These are phyloP conservation scores for Pyrgus malvae DNA, from an alignment of 2,888 invertebrate genomes.

Conservation along the genomic window DNA sequence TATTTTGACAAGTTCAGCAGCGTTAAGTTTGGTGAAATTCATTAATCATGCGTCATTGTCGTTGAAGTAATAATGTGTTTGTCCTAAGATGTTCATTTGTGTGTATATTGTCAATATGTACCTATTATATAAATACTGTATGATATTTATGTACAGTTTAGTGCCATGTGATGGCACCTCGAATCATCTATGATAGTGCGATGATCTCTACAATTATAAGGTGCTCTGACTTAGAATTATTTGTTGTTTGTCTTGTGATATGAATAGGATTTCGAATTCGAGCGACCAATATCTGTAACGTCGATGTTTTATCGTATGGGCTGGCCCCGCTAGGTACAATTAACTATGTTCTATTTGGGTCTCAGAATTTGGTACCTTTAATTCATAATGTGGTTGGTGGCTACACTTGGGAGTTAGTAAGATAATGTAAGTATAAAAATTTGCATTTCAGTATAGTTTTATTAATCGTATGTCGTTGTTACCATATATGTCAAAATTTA, in stretches of 20 bases:
- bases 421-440: conserved; percentile 44
- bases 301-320: conserved; percentile 64
- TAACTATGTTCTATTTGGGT: conserved; percentile 35
- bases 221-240: conserved; percentile 80
- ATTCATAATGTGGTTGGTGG: conserved; percentile 26
- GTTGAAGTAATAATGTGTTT: conserved; percentile 46
- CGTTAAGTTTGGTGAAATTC: conserved; percentile 19
- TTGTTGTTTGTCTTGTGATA: conserved; percentile 75
- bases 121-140: conserved; percentile 64
- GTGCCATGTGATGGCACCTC: conserved; percentile 73
- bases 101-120: conserved; percentile 75
- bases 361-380: conserved; percentile 24
- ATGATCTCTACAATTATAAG: conserved; percentile 83
- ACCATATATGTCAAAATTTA: conserved; percentile 46
- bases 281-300: conserved; percentile 72
- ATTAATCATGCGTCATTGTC: neutral
- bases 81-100: conserved; percentile 51
- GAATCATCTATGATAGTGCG: conserved; percentile 65
- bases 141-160: conserved; percentile 71
- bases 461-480: conserved; percentile 59
- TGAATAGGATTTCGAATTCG: conserved; percentile 64
- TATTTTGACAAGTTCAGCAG: neutral
- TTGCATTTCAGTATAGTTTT: conserved; percentile 75
- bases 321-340: conserved; percentile 59
- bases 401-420: conserved; percentile 29